Evolutionary conservation across 2,888 invertebrate genomes (phyloP).

Genomic region (Cerceris rybyensis): DNA sequence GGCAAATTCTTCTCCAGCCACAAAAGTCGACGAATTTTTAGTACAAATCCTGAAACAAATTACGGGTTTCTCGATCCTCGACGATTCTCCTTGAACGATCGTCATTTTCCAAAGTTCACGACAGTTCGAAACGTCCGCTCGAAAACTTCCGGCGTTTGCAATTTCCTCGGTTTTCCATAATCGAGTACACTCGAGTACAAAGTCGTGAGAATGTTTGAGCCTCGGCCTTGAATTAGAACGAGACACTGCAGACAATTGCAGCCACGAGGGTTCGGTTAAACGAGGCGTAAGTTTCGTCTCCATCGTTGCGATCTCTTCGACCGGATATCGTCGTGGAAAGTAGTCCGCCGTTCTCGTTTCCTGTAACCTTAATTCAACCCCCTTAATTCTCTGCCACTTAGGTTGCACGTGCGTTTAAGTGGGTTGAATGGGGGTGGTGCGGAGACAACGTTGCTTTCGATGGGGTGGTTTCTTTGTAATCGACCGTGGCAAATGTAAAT

Average conservation of each 20-base stretch:
- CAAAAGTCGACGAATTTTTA: no score
- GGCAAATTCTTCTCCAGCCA: no score
- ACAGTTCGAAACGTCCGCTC: no score
- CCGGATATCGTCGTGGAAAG: conserved; percentile 19
- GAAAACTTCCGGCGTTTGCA: no score
- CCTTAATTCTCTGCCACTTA: conserved; percentile 19
- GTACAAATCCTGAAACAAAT: no score
- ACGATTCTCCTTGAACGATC: no score
- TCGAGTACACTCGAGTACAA: conserved; percentile 18
- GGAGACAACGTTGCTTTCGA: not conserved
- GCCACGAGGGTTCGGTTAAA: conserved; percentile 47
- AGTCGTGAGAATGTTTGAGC: conserved; percentile 13
- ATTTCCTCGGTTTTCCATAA: not conserved
- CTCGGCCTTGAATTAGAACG: conserved; percentile 34
- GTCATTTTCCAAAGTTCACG: no score
- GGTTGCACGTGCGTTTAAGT: conserved; percentile 20
- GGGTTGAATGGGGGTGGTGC: not conserved
- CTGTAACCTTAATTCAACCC: not conserved
- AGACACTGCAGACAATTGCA: conserved; percentile 45
- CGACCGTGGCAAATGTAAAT: no score
- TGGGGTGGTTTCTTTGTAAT: no score
- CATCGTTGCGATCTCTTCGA: conserved; percentile 30
- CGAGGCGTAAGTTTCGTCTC: conserved; percentile 43
- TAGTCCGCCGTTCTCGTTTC: conserved; percentile 23
- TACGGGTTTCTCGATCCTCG: no score